phyloP scores from a whole-genome alignment of 2,113 vertebrate genomes.

The Argyrosomus japonicus region DNA sequence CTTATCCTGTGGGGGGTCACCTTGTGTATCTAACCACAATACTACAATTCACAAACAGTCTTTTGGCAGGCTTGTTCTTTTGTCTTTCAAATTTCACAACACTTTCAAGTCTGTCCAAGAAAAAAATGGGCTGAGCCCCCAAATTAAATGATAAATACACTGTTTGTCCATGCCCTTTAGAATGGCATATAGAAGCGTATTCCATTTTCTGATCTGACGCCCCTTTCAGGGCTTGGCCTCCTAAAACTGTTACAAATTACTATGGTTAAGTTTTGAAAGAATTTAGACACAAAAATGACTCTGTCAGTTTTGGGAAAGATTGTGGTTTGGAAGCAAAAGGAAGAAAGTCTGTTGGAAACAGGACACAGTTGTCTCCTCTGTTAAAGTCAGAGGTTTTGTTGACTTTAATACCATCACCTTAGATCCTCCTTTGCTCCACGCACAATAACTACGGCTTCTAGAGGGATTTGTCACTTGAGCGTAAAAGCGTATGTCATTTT shows the following conservation, averaged over 20 bases:
- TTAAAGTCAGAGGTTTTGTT: too few species aligned
- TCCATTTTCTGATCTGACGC: neutral
- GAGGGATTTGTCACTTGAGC: neutral
- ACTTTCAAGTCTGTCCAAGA: neutral
- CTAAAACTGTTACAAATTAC: neutral
- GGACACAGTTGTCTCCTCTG: too few species aligned
- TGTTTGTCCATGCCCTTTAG: neutral
- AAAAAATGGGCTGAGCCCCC: neutral
- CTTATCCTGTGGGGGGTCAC: too few species aligned
- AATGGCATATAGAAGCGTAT: neutral
- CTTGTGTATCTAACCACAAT: too few species aligned
- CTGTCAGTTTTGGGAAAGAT: too few species aligned
- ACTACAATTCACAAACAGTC: neutral
- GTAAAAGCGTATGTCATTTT: neutral
- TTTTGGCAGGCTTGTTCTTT: neutral
- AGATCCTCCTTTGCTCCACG: neutral
- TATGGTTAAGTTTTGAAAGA: neutral
- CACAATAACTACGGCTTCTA: neutral
- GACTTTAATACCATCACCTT: neutral
- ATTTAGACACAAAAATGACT: too few species aligned
- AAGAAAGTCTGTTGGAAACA: too few species aligned
- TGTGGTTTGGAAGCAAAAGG: too few species aligned
- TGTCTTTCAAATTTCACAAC: neutral
- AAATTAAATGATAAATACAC: neutral
- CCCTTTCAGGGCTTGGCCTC: too few species aligned